Percentiles rank a stretch among this genome's conserved stretches.
Evolutionary conservation across 2,888 invertebrate species (phyloP).

Genomic region (Andrena trimmerana): DNA sequence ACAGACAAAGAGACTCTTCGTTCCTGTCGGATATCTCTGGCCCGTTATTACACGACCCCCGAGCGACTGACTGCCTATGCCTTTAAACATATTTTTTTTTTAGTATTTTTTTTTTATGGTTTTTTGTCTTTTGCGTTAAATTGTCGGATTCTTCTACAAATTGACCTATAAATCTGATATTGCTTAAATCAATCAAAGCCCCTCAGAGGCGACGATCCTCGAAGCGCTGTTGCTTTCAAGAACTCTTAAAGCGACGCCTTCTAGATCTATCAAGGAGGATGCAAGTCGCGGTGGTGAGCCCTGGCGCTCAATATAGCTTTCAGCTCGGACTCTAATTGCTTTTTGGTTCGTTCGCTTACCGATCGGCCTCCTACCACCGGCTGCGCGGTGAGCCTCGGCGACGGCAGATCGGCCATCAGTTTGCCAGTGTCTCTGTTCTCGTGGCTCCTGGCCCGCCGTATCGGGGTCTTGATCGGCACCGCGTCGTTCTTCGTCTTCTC

Average conservation of each 20-base stretch:
- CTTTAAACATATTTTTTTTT: conserved; percentile 42
- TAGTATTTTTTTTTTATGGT: conserved; percentile 17
- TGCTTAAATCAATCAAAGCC: conserved; percentile 84
- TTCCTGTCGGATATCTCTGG: conserved; percentile 32
- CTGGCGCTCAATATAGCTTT: conserved; percentile 84
- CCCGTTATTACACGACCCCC: conserved; percentile 40
- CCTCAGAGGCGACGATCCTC: conserved; percentile 83
- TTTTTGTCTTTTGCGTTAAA: conserved; percentile 71
- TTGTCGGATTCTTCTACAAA: conserved; percentile 81
- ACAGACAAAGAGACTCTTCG: conserved; percentile 70
- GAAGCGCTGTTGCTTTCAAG: conserved; percentile 71
- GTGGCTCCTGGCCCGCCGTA: conserved; percentile 82
- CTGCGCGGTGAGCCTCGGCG: conserved; percentile 80
- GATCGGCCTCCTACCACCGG: conserved; percentile 83
- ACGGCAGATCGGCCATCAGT: conserved; percentile 75
- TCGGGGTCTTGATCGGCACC: conserved; percentile 77
- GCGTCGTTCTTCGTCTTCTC: conserved; percentile 71
- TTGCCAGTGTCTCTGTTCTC: conserved; percentile 80
- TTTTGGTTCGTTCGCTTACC: conserved; percentile 83
- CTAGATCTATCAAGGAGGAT: conserved; percentile 82
- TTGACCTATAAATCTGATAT: conserved; percentile 85
- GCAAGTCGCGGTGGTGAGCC: conserved; percentile 83
- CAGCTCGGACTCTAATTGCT: conserved; percentile 83
- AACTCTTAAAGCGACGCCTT: conserved; percentile 52
- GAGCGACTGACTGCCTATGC: conserved; percentile 49